phyloP scores from a whole-genome alignment of 1,140 invertebrate species.

The Tetramorium alpestre region DNA sequence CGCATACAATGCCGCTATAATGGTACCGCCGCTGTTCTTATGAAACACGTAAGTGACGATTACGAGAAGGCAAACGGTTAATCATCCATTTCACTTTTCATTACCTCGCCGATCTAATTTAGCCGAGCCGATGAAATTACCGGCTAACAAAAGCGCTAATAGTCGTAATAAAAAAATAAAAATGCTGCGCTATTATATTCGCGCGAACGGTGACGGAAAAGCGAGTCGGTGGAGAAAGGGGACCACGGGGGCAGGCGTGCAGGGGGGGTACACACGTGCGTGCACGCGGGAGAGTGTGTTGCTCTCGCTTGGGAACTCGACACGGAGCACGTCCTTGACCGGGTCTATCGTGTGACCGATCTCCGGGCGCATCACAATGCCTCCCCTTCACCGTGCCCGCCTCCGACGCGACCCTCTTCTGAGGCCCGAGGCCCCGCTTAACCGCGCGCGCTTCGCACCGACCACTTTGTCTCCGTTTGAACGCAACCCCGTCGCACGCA shows the following conservation, averaged over 20 bases:
- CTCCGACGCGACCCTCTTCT: slow-evolving; percentile 57
- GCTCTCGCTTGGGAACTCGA: slow-evolving; percentile 83
- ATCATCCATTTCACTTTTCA: slow-evolving; percentile 44
- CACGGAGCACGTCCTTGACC: slow-evolving; percentile 84
- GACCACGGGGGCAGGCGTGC: not conserved
- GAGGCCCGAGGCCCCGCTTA: slow-evolving; percentile 29
- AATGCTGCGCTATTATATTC: not conserved
- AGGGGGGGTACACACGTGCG: slow-evolving; percentile 22
- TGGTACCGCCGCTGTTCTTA: not conserved
- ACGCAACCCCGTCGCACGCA: slow-evolving; percentile 59
- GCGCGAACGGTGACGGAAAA: slow-evolving; percentile 7
- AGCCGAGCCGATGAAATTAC: not conserved
- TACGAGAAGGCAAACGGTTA: not conserved
- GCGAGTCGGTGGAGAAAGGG: slow-evolving; percentile 25
- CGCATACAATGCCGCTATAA: slow-evolving; percentile 49
- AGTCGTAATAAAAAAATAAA: slow-evolving; percentile 1
- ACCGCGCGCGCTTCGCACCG: slow-evolving; percentile 43
- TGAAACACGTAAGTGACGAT: slow-evolving; percentile 29
- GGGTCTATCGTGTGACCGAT: slow-evolving; percentile 85
- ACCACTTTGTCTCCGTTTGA: slow-evolving; percentile 57
- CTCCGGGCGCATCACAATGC: slow-evolving; percentile 83
- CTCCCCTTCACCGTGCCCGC: slow-evolving; percentile 51
- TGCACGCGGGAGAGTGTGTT: slow-evolving; percentile 59
- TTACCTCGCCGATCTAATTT: slow-evolving; percentile 17
- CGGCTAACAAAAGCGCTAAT: not conserved